These are phyloP conservation scores for Condylostylus longicornis DNA, from an alignment of 1,140 invertebrate genomes.

Conservation along the genomic window DNA sequence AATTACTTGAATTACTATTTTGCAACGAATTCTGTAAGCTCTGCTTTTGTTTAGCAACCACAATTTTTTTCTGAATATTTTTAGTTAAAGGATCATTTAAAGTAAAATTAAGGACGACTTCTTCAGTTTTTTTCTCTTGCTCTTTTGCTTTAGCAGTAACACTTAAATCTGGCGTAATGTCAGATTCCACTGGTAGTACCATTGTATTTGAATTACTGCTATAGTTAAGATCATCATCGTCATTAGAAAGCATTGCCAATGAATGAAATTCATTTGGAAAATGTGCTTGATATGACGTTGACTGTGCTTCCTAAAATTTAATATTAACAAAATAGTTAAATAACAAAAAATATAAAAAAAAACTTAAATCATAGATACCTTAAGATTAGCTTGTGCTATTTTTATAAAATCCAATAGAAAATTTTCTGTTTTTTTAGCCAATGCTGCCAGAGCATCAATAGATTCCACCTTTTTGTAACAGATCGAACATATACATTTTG, in stretches of 20 bases:
- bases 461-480: not conserved
- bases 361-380: too few species aligned
- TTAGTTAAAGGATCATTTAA: constrained; percentile 6
- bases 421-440: not conserved
- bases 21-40: constrained; percentile 3
- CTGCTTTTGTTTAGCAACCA: not conserved
- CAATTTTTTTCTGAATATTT: constrained; percentile 7
- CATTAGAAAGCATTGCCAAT: too few species aligned
- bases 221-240: too few species aligned
- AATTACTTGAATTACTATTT: constrained; percentile 3
- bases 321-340: too few species aligned
- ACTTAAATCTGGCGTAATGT: too few species aligned
- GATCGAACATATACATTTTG: not conserved
- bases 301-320: too few species aligned
- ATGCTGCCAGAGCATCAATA: not conserved
- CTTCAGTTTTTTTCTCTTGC: not conserved
- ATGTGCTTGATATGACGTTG: too few species aligned
- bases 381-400: not conserved
- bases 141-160: too few species aligned
- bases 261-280: too few species aligned
- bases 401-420: not conserved
- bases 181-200: too few species aligned
- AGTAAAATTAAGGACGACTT: constrained; percentile 8
- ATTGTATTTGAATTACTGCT: too few species aligned
- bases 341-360: too few species aligned